These are phyloP conservation scores for Magallana gigas DNA, from an alignment of 1,140 invertebrate genomes.

Conservation along the genomic window DNA sequence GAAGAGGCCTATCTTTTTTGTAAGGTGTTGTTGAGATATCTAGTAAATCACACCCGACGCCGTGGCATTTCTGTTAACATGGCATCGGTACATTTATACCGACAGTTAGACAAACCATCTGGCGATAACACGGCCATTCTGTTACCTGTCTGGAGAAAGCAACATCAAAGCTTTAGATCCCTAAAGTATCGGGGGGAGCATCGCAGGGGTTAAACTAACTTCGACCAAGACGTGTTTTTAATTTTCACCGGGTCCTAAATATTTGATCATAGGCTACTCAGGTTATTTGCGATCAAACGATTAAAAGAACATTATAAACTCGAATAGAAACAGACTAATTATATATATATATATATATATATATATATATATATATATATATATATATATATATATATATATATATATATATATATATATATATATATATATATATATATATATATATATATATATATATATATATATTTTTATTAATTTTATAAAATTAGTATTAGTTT, in stretches of 20 bases:
- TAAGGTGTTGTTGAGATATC: constrained; percentile 11
- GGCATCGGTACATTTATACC: background rate
- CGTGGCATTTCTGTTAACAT: constrained; percentile 27
- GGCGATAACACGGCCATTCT: background rate
- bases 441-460: no score
- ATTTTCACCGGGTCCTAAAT: background rate
- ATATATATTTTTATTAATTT: no score
- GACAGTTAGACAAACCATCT: constrained; percentile 17
- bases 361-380: no score
- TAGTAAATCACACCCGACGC: constrained; percentile 6
- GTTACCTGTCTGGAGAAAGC: background rate
- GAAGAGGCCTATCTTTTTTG: background rate
- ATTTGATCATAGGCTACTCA: no score
- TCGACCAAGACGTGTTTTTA: background rate
- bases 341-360: no score
- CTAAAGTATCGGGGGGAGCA: background rate
- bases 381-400: no score
- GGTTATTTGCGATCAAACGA: no score
- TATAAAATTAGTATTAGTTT: no score
- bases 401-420: no score
- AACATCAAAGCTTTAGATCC: constrained; percentile 7
- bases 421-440: no score
- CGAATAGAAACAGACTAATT: no score
- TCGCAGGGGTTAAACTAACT: background rate
- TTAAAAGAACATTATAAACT: no score